Base-by-base conservation (phyloP, 2,113 vertebrate genomes). In the Dunckerocampus dactyliophorus region DNA sequence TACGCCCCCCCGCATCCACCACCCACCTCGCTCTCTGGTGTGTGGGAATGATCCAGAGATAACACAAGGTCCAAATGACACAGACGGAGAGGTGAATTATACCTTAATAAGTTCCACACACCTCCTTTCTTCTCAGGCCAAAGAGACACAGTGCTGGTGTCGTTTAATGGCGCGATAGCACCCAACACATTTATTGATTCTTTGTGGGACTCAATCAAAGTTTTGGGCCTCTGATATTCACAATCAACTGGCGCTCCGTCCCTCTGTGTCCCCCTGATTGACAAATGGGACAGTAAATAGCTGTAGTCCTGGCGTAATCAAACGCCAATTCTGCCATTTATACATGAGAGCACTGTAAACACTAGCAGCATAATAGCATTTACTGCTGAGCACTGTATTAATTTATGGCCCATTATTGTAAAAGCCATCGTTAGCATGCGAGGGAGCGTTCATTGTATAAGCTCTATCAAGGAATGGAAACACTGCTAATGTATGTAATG, bases 341-440 rank as follows among this genome's bases (percentile, higher is more conserved):
- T 71, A 83, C 75, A 76, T 47, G 76, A 56, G 3, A 67, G 39
- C 69, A 81, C 78, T 82, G 81, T 87, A 82, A 89, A 86, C 87
- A 85, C 64, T 64, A 77, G 66, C 78, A 47, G 67, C 70, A 51
- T 82, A 74, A 81, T 71, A 77, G 76, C 83, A 80, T 88, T 91
- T 90, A 89, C 84, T 77, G 81, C 80, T 74, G 77, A 79, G 80
- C 69, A 75, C 75, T 67, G 80, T 82, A 83, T 89, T 89, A 86
- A 91, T 91, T 90, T 88, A 90, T 81, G 85, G 65, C 53, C 81
- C 76, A 83, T 87, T 88, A 87, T 89, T 87, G 87, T 88, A 73
- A 75, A 85, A 71, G 64, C 77, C 67, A 70, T 77, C 49, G 62
- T 81, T 85, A 74, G 77, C 79, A 74, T 71, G 75, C 42, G 47